These are phyloP conservation scores for Ursus arctos DNA, from an alignment of 2,113 vertebrate species.

Conservation along the genomic window DNA sequence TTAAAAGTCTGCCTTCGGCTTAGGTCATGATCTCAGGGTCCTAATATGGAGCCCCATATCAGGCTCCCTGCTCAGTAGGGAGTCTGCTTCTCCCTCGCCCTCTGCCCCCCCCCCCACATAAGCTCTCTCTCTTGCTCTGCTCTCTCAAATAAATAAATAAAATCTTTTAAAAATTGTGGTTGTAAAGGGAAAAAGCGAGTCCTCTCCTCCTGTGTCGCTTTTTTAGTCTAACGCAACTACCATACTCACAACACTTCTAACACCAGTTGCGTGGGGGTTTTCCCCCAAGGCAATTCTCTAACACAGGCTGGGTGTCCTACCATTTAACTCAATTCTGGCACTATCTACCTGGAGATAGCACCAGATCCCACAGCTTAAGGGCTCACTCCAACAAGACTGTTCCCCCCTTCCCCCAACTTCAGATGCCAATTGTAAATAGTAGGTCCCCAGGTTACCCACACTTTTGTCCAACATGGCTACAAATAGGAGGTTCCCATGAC, in stretches of 20 bases:
- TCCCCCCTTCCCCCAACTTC: background rate
- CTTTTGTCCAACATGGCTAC: background rate
- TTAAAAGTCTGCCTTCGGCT: background rate
- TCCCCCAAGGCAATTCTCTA: background rate
- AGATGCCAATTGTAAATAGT: background rate
- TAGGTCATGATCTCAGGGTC: background rate
- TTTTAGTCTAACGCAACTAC: background rate
- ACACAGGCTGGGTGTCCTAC: background rate
- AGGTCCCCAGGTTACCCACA: background rate
- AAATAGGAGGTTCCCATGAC: background rate
- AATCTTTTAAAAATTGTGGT: background rate
- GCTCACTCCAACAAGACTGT: background rate
- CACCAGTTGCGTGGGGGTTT: background rate
- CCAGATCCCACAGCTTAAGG: background rate
- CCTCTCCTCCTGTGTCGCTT: background rate
- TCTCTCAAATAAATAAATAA: too few species aligned
- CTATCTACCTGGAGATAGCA: background rate
- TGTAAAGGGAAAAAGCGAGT: background rate
- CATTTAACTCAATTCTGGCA: background rate
- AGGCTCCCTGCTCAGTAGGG: too few species aligned
- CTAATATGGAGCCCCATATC: background rate
- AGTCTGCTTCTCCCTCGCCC: too few species aligned
- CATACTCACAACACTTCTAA: background rate
- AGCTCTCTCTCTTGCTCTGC: too few species aligned
- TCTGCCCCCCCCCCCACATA: too few species aligned